Evolutionary conservation across 2,113 vertebrate genomes (phyloP).

Genomic region (Phycodurus eques): DNA sequence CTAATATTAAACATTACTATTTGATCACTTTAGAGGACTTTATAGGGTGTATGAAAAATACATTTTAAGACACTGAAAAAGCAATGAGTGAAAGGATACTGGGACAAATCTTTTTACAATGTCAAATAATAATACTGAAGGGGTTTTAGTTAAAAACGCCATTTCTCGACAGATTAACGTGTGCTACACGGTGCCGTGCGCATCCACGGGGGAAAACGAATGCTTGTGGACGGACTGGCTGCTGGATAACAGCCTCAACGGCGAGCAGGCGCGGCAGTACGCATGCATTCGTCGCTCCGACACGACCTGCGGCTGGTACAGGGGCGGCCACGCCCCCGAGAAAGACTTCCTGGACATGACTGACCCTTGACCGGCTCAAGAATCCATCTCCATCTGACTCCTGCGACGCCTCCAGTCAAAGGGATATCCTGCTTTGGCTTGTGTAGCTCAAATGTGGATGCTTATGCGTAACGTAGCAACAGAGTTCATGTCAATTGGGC

Average conservation of each 20-base stretch:
- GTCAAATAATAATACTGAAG: neutral
- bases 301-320: slow-evolving; percentile 87
- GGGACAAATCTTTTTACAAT: neutral
- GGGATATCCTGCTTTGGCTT: slow-evolving; percentile 32
- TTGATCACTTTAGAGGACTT: too few relatives aligned
- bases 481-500: slow-evolving; percentile 23
- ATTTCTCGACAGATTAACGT: slow-evolving; percentile 79
- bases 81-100: neutral
- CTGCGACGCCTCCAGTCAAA: slow-evolving; percentile 13
- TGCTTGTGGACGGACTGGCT: slow-evolving; percentile 92
- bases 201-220: slow-evolving; percentile 75
- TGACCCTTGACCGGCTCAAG: slow-evolving; percentile 76
- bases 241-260: slow-evolving; percentile 77
- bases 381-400: slow-evolving; percentile 12
- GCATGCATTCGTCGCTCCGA: slow-evolving; percentile 83
- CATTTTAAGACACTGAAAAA: neutral
- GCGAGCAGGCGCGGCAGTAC: slow-evolving; percentile 83
- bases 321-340: slow-evolving; percentile 74
- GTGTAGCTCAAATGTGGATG: slow-evolving; percentile 31
- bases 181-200: slow-evolving; percentile 82
- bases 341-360: slow-evolving; percentile 84
- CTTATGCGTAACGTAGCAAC: slow-evolving; percentile 19
- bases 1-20: too few relatives aligned
- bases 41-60: too few relatives aligned
- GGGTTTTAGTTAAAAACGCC: neutral